Base-by-base conservation (phyloP, 2,888 invertebrate genomes). In the Sthenelais limicola region DNA sequence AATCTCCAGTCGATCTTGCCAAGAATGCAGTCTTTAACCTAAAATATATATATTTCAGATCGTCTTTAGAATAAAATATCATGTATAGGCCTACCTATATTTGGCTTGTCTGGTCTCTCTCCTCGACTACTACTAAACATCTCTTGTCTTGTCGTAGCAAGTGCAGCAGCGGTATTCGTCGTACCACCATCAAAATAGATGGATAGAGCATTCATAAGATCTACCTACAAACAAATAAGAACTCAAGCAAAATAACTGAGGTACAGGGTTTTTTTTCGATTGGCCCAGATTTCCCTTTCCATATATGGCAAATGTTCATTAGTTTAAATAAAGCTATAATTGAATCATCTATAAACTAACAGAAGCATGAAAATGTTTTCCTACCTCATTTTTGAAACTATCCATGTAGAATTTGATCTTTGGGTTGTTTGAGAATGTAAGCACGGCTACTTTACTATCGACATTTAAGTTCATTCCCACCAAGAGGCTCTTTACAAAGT, bases 141-240 rank as follows among this genome's bases (percentile, higher is more conserved):
- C 2, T 68, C 24, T 1, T n/a, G 15, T 1, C 68, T 3, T 49
- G 69, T 68, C 30, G 15, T 18, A 12, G 48, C 18, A 3, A 71
- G 48, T 24, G 70, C 76, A 33, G 47, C 66, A 5, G 76, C 76
- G 2, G 72, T 74, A 62, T 76, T 74, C n/a, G 76, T 76, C 0
- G 70, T 72, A n/a, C 76, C 76, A 18, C 70, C 69, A 30, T 30
- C 15, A 68, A 72, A 76, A 32, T 49, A 48, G 62, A 75, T 35
- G 28, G 56, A 38, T 58, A 75, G 47, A 43, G 71, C 75, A 32
- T 73, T 71, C 67, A 74, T 30, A 28, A 72, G 48, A 28, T 68
- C 71, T 28, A 28, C 24, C 62, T 62, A 24, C 3, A 54, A 5
- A 5, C 5, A 43, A 15, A n/a, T n/a, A n/a, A n/a, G n/a, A n/a